Percentiles rank a stretch among this genome's conserved stretches.
These are phyloP conservation scores for Steinernema khuongi DNA, from an alignment of 1,140 invertebrate genomes.

Conservation along the genomic window DNA sequence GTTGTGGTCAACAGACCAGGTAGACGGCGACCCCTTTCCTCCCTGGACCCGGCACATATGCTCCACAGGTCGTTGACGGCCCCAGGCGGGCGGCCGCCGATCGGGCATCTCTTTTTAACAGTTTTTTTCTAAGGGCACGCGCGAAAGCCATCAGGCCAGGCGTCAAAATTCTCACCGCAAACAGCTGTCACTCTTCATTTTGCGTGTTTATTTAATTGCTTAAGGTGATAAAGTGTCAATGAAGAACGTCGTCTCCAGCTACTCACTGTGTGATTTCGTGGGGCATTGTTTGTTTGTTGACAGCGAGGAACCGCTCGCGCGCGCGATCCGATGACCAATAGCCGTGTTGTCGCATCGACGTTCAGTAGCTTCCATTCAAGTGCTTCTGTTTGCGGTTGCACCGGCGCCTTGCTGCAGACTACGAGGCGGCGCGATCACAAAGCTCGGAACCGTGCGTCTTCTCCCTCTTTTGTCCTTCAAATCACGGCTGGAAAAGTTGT, in stretches of 20 bases:
- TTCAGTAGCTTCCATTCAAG: constrained; percentile 14
- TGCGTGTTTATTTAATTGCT: constrained; percentile 9
- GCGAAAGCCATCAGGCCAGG: not conserved
- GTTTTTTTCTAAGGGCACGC: not conserved
- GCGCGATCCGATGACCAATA: not conserved
- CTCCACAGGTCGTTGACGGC: not conserved
- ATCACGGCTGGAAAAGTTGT: not conserved
- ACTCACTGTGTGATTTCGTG: not conserved
- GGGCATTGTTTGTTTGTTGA: not conserved
- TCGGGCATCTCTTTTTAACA: not conserved
- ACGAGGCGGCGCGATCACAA: not conserved
- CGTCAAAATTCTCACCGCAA: not conserved
- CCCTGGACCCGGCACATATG: not conserved
- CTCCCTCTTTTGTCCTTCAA: not conserved
- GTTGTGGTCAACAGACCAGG: constrained; percentile 10
- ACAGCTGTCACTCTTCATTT: not conserved
- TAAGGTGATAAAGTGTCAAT: not conserved
- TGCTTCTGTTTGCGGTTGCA: constrained; percentile 11
- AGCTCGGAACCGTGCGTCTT: not conserved
- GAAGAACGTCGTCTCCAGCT: not conserved
- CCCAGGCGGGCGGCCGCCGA: not conserved
- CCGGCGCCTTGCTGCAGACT: not conserved
- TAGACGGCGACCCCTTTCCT: not conserved
- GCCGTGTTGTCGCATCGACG: not conserved
- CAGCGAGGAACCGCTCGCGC: not conserved